A percentile compares a stretch with the other conserved stretches of the same genome.
Evolutionary conservation across 2,797 vertebrate species (phyloP).

Genomic region (Falco naumanni): DNA sequence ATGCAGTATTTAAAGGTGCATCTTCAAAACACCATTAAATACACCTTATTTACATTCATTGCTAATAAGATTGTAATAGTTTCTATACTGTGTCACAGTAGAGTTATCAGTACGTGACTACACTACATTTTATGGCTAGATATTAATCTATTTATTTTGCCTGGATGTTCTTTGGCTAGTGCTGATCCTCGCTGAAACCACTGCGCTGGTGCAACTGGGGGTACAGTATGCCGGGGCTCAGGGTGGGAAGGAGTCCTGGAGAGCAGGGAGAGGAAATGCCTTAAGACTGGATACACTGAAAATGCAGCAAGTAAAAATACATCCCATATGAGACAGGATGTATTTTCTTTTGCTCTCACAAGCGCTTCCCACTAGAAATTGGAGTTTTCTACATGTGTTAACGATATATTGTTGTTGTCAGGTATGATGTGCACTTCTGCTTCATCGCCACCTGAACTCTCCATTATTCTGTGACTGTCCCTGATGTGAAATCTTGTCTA

Average conservation of each 20-base stretch:
- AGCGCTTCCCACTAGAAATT: background rate
- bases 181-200: background rate
- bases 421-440: background rate
- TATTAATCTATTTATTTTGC: background rate
- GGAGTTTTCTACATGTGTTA: background rate
- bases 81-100: background rate
- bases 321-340: background rate
- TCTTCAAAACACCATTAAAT: background rate
- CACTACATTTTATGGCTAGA: background rate
- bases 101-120: background rate
- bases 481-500: background rate
- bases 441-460: background rate
- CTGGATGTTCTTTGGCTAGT: background rate
- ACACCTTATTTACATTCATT: background rate
- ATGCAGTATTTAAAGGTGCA: background rate
- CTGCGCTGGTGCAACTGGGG: background rate
- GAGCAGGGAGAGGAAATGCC: background rate
- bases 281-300: background rate
- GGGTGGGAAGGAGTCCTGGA: background rate
- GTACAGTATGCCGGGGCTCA: background rate
- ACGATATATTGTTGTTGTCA: fast-evolving
- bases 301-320: fast-evolving
- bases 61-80: background rate
- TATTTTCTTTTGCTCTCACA: background rate
- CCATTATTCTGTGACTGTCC: background rate